phyloP scores from a whole-genome alignment of 2,113 vertebrate genomes.

The Callaeas wilsoni region DNA sequence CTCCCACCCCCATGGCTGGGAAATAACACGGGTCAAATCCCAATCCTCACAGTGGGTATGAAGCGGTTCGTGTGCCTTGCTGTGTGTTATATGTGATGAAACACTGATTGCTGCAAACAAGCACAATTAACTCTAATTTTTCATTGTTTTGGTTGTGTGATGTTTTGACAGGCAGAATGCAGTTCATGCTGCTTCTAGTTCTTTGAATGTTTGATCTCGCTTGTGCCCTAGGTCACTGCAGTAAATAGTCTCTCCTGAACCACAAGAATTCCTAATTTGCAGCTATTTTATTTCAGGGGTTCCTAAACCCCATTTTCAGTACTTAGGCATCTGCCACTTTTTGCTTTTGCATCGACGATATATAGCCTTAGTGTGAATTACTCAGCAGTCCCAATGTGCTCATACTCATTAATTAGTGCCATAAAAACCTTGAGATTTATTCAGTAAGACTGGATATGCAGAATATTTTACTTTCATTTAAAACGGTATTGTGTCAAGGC shows the following conservation, averaged over 20 bases:
- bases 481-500: constrained; percentile 10
- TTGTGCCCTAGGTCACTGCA: background rate
- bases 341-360: background rate
- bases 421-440: constrained; percentile 53
- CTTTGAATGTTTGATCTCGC: background rate
- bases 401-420: constrained; percentile 33
- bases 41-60: background rate
- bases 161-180: background rate
- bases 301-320: background rate
- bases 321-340: background rate
- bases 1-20: background rate
- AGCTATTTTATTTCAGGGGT: background rate
- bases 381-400: constrained; percentile 16
- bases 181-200: background rate
- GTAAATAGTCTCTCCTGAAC: background rate
- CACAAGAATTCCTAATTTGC: background rate
- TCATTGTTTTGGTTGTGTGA: background rate
- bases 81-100: background rate
- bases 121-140: background rate
- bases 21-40: background rate
- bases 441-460: constrained; percentile 1
- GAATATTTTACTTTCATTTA: constrained; percentile 47
- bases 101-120: background rate
- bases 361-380: constrained; percentile 18
- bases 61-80: rapidly evolving